phyloP scores from a whole-genome alignment of 2,113 vertebrate genomes.

The Microtus richardsoni region DNA sequence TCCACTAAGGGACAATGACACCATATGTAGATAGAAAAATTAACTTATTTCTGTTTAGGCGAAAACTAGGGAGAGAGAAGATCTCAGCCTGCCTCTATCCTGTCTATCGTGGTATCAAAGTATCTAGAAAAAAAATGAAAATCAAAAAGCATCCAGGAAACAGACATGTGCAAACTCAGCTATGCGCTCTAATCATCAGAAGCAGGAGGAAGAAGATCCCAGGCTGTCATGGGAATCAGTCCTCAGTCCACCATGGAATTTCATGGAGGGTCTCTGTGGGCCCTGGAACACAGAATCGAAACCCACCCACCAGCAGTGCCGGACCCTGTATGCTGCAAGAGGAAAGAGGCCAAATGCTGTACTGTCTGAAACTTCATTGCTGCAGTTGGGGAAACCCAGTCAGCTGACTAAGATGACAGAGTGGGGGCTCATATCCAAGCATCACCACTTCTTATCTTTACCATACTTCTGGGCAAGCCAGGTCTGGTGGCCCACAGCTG shows the following conservation, averaged over 20 bases:
- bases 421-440: not conserved
- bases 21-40: not conserved
- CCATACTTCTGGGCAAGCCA: not conserved
- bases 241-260: not conserved
- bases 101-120: not conserved
- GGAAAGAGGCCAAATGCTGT: not conserved
- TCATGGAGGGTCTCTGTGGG: not conserved
- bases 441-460: fast-evolving
- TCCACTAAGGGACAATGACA: not conserved
- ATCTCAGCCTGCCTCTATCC: not conserved
- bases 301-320: not conserved
- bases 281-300: not conserved
- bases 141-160: not conserved
- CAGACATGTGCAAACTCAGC: not conserved
- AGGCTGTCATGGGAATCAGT: too few relatives aligned
- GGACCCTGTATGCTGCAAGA: not conserved
- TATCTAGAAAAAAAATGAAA: not conserved
- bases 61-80: not conserved
- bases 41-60: not conserved
- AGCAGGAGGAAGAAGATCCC: not conserved
- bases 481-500: not conserved
- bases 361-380: not conserved
- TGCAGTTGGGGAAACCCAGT: not conserved
- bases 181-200: not conserved
- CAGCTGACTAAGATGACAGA: not conserved